A percentile compares a stretch with the other conserved stretches of the same genome.
Conservation (phyloP, 2,113 vertebrate genomes). For the Albula glossodonta region DNA sequence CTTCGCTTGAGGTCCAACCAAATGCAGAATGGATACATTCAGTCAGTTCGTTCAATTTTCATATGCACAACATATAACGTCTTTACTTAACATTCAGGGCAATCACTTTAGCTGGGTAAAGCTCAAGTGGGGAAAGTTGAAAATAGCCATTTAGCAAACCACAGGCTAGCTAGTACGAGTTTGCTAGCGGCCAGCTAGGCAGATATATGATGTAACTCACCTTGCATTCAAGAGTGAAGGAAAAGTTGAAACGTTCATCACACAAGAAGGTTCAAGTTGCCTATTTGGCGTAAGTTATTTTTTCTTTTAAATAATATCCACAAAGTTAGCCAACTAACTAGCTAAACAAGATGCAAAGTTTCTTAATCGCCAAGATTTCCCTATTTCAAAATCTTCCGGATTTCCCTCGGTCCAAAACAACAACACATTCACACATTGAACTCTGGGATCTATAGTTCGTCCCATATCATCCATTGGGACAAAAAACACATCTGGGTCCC, state of each 20-base stretch:
- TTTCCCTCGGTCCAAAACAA: conserved; percentile 34
- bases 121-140: no score
- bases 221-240: conserved; percentile 55
- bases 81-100: background rate
- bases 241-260: conserved; percentile 23
- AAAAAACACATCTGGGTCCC: conserved; percentile 46
- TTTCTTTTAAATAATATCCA: background rate
- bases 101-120: background rate
- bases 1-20: background rate
- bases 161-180: background rate
- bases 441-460: conserved; percentile 57
- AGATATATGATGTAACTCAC: conserved; percentile 66
- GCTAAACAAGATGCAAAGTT: background rate
- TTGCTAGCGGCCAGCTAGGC: conserved; percentile 6
- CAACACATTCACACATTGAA: conserved; percentile 21
- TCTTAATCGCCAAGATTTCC: conserved; percentile 20
- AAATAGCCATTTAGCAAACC: background rate
- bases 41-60: no score
- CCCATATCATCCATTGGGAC: conserved; percentile 51
- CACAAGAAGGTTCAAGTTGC: background rate
- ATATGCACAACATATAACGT: background rate
- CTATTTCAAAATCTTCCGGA: conserved; percentile 41
- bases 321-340: background rate
- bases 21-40: background rate
- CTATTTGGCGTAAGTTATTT: background rate